phyloP scores from a whole-genome alignment of 2,113 vertebrate species.

The Microtus oregoni region DNA sequence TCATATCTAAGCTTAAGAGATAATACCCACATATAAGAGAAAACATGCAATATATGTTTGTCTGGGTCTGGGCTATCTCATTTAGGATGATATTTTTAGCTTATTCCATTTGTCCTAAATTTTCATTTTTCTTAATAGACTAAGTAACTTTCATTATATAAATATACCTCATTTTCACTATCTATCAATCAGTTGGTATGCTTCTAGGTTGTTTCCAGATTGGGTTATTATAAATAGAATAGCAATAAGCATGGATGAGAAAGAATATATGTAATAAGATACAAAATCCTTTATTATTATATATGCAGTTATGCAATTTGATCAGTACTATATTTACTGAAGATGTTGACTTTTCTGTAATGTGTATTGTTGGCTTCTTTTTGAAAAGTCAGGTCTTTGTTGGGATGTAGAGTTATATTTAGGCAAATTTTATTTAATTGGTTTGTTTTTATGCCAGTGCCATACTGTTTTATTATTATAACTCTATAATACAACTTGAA shows the following conservation, averaged over 20 bases:
- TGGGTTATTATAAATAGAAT: background rate
- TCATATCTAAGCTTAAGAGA: background rate
- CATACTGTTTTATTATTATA: background rate
- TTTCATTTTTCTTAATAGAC: background rate
- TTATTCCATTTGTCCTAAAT: background rate
- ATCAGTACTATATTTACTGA: background rate
- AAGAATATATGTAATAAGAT: background rate
- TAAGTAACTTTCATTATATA: background rate
- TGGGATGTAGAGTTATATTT: background rate
- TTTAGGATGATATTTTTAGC: background rate
- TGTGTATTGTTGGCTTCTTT: background rate
- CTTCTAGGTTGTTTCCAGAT: background rate
- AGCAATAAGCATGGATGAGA: background rate
- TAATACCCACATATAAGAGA: background rate
- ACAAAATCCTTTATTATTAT: background rate
- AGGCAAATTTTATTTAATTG: background rate
- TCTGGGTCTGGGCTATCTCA: background rate
- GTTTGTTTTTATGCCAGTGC: background rate
- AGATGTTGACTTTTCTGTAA: background rate
- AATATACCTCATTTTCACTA: background rate
- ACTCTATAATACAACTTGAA: background rate
- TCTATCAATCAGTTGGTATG: background rate
- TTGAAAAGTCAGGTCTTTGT: background rate
- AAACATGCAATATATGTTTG: background rate
- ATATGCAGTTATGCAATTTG: background rate